Evolutionary conservation across 2,888 invertebrate species (phyloP), one percentile per base, ranked within the genome.

Genomic region (Pollenia labialis): DNA sequence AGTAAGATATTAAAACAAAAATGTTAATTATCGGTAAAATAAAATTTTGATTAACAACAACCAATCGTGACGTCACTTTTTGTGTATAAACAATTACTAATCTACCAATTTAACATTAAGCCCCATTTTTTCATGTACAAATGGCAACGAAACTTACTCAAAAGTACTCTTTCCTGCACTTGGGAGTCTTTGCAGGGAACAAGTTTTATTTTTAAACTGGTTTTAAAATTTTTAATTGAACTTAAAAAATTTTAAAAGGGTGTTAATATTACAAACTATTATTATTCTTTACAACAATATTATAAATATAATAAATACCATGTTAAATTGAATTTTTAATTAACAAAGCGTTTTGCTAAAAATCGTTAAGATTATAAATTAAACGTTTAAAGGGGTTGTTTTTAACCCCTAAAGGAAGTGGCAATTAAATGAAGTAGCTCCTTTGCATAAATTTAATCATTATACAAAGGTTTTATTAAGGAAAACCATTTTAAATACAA

Each of bases 391-490:
- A 32, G 6, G 32, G 32, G 32, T 4, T 32, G 4, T 16, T 54
- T 44, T 58, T 79, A 72, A 42, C 12, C 56, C 52, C 54, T 46
- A 60, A 56, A 72, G 56, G 23, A 62, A 46, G 16, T 40, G 32
- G 1, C 71, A 77, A 72, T 84, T 84, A 79, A 23, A 6, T 58
- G 12, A 14, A 64, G 54, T 64, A 64, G 64, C 58, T 64, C 56
- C 60, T 77, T 23, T 75, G 66, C 16, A 75, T 66, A 84, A 66
- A 56, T 71, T 64, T 6, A 52, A 50, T 14, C 23, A 60, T 7
- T 14, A 58, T 44, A 32, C 44, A 46, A 46, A 54, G 8, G 62
- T 54, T 40, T 52, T 11, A 12, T 50, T 46, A 12, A 44, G 54
- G 6, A 52, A 64, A 60, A 75, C 60, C 8, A 44, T 46, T 54